Percentiles rank a stretch among this genome's conserved stretches.
These are phyloP conservation scores for Heteromormyrus szaboi DNA, from an alignment of 2,797 vertebrate species.

Conservation along the genomic window DNA sequence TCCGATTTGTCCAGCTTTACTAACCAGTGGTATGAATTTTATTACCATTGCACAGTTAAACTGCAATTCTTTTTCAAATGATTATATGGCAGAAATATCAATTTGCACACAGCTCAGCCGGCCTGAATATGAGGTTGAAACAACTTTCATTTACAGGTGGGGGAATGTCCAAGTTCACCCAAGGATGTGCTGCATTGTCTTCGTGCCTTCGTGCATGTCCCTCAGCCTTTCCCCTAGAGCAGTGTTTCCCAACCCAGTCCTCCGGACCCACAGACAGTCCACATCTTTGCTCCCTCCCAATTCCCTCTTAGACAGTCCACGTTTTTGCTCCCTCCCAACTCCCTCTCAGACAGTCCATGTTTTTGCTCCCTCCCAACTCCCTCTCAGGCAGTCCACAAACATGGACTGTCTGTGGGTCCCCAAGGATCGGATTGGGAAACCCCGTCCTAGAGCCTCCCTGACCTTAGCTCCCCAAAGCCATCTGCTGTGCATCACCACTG, in stretches of 20 bases:
- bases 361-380: neutral
- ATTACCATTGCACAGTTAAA: neutral
- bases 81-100: neutral
- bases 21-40: neutral
- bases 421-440: neutral
- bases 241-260: neutral
- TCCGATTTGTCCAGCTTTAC: neutral
- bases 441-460: neutral
- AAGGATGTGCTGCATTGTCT: neutral
- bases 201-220: neutral
- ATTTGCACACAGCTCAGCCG: neutral
- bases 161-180: neutral
- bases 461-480: neutral
- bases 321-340: too few relatives aligned
- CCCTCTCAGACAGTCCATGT: neutral
- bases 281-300: too few relatives aligned
- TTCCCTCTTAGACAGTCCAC: too few relatives aligned
- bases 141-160: neutral
- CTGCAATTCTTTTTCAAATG: neutral
- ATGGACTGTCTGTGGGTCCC: neutral
- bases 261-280: neutral
- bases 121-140: neutral
- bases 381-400: neutral
- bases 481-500: neutral
- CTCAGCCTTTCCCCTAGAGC: neutral